phyloP scores from a whole-genome alignment of 2,797 vertebrate genomes.

The Labeo calbasu region DNA sequence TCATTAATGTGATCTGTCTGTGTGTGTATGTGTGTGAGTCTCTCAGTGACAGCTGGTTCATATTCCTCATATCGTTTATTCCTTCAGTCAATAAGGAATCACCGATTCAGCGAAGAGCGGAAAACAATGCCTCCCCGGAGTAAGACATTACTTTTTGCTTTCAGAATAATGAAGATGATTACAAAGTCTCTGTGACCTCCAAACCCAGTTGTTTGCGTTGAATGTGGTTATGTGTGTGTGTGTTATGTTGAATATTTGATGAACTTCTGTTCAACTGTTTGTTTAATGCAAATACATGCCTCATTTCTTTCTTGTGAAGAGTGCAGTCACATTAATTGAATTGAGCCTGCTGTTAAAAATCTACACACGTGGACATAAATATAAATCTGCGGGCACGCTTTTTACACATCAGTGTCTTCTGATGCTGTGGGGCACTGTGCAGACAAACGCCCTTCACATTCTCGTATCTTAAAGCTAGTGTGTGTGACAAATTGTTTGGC shows the following conservation, averaged over 20 bases:
- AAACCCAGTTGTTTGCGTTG: conserved; percentile 30
- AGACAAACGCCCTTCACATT: conserved; percentile 37
- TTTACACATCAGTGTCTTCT: background rate
- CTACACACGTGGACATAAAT: background rate
- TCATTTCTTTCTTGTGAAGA: conserved; percentile 15
- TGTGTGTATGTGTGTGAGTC: conserved; percentile 1
- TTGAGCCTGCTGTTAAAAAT: conserved; percentile 9
- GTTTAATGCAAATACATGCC: conserved; percentile 36
- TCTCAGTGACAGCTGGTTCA: conserved; percentile 31
- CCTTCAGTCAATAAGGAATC: conserved; percentile 32
- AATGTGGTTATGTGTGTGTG: background rate
- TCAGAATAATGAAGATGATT: conserved; percentile 26
- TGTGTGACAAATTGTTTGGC: conserved; percentile 39
- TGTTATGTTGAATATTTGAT: conserved; percentile 45
- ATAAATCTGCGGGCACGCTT: background rate
- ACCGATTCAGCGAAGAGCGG: conserved; percentile 24
- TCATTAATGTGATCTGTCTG: conserved; percentile 24
- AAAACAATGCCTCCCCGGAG: conserved; percentile 24
- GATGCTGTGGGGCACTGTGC: background rate
- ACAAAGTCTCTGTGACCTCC: conserved; percentile 43
- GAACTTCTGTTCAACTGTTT: conserved; percentile 36
- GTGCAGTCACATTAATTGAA: background rate
- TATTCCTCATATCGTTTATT: conserved; percentile 40
- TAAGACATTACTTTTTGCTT: conserved; percentile 6
- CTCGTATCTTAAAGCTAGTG: background rate